These are phyloP conservation scores for Cryptomyrus ogoouensis DNA, from an alignment of 2,113 vertebrate genomes.

Conservation along the genomic window DNA sequence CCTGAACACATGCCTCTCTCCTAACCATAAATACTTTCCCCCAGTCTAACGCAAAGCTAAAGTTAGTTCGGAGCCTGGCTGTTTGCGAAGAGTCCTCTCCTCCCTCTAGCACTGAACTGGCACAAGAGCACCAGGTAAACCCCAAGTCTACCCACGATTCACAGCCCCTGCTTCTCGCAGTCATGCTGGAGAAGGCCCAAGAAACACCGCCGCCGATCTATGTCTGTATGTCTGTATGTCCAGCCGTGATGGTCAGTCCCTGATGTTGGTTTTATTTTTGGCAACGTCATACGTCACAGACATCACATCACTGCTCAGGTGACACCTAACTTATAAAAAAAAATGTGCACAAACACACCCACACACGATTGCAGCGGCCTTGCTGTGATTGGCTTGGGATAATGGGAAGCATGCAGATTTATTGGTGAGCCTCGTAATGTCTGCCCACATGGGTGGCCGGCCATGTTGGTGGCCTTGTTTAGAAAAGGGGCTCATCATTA, in stretches of 20 bases:
- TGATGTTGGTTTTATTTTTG: not conserved
- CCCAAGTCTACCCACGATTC: not conserved
- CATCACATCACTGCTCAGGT: not conserved
- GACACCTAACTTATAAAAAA: not conserved
- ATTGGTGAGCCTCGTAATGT: not conserved
- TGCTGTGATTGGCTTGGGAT: not conserved
- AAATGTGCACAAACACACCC: not conserved
- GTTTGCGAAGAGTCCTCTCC: slow-evolving; percentile 97
- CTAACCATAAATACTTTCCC: slow-evolving; percentile 84
- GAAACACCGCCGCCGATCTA: not conserved
- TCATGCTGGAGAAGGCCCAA: not conserved
- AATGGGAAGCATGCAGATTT: not conserved
- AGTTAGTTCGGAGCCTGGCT: slow-evolving; percentile 98
- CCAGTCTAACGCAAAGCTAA: slow-evolving; percentile 96
- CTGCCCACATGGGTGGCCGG: not conserved
- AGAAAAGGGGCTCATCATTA: not conserved
- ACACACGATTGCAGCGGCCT: not conserved
- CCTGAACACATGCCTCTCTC: slow-evolving; percentile 36
- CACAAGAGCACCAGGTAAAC: slow-evolving; percentile 87
- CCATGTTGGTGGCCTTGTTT: not conserved
- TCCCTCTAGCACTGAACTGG: slow-evolving; percentile 78
- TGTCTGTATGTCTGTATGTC: not conserved
- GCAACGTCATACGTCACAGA: not conserved
- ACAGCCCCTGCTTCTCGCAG: not conserved
- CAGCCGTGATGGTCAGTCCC: not conserved